Percentiles rank a stretch among this genome's conserved stretches.
phyloP scores from a whole-genome alignment of 1,140 invertebrate genomes.

The Elysia chlorotica region DNA sequence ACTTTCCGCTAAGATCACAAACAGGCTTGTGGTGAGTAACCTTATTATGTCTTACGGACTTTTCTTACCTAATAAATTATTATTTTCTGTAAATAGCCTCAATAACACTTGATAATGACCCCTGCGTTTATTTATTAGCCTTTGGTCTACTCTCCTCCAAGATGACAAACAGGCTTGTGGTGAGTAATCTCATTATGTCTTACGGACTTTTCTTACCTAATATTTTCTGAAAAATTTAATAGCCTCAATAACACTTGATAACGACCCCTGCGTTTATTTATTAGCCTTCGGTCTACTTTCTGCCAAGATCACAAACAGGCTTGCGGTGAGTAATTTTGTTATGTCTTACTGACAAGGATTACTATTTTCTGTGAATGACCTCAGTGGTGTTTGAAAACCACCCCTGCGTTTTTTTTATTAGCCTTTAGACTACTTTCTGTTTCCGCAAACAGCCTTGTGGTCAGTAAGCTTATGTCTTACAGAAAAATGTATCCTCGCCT shows the following conservation, averaged over 20 bases:
- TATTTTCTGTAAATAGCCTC: no score
- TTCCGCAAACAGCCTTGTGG: slow-evolving; percentile 93
- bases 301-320: slow-evolving; percentile 94
- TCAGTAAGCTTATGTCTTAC: slow-evolving; percentile 72
- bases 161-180: slow-evolving; percentile 94
- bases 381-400: slow-evolving; percentile 88
- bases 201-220: no score
- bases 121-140: slow-evolving; percentile 88
- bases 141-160: slow-evolving; percentile 96
- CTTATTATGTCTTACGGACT: no score
- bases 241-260: no score
- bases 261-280: slow-evolving; percentile 91
- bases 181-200: slow-evolving; percentile 69
- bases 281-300: slow-evolving; percentile 93
- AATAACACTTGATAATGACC: slow-evolving; percentile 88
- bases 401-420: slow-evolving; percentile 89
- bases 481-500: no score
- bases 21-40: slow-evolving; percentile 90
- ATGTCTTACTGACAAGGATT: no score
- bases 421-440: slow-evolving; percentile 94
- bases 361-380: no score
- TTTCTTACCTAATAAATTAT: no score
- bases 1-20: slow-evolving; percentile 94
- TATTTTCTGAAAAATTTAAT: no score
- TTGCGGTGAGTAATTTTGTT: slow-evolving; percentile 94